Percentiles rank a stretch among this genome's conserved stretches.
These are phyloP conservation scores for Hofmannophila pseudospretella DNA, from an alignment of 2,888 invertebrate species.

Conservation along the genomic window DNA sequence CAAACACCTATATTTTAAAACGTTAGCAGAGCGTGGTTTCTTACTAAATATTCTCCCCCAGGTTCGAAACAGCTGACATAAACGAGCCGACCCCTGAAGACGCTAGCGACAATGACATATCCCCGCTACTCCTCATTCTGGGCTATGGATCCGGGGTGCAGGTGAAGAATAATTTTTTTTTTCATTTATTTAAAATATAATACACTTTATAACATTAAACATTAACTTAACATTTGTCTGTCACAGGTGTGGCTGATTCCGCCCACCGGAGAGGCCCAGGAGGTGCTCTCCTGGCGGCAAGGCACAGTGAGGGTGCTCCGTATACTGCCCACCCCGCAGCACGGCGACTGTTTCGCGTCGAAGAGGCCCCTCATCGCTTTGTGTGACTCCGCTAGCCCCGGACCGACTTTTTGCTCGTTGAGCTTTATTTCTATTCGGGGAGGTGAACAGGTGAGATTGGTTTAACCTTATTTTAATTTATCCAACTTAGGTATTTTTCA, in stretches of 20 bases:
- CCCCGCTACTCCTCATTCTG: constrained; percentile 90
- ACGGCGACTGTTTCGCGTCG: constrained; percentile 84
- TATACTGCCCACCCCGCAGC: constrained; percentile 89
- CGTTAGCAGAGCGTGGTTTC: too few relatives aligned
- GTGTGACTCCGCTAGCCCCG: constrained; percentile 90
- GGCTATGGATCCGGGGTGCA: constrained; percentile 79
- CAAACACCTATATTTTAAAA: too few relatives aligned
- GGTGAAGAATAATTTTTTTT: too few relatives aligned
- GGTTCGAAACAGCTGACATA: constrained; percentile 92
- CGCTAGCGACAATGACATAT: constrained; percentile 83
- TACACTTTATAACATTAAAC: too few relatives aligned
- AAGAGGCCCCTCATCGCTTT: constrained; percentile 94
- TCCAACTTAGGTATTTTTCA: too few relatives aligned
- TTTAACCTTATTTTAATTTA: neutral
- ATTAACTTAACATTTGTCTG: too few relatives aligned
- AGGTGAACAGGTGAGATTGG: constrained; percentile 84
- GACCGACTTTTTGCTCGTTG: constrained; percentile 87
- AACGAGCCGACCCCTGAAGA: constrained; percentile 86
- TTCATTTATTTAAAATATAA: too few relatives aligned
- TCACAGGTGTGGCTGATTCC: constrained; percentile 93
- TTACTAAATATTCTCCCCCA: constrained; percentile 22
- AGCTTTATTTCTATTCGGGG: constrained; percentile 91
- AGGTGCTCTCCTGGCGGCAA: constrained; percentile 96
- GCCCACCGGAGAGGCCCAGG: constrained; percentile 94
- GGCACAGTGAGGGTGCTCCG: constrained; percentile 87